phyloP scores from a whole-genome alignment of 1,140 invertebrate species.

The Colletes latitarsis region DNA sequence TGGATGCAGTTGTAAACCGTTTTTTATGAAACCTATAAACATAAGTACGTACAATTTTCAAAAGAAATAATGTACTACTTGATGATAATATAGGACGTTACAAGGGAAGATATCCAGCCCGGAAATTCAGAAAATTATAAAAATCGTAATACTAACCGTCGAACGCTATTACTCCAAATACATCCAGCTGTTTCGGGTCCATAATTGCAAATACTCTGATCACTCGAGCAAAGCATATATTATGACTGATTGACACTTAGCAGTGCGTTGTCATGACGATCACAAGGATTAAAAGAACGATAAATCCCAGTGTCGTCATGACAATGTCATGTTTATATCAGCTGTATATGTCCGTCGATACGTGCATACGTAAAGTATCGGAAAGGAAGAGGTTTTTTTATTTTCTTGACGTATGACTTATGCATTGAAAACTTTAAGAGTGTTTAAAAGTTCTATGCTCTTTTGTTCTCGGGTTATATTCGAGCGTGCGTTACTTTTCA shows the following conservation, averaged over 20 bases:
- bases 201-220: constrained; percentile 41
- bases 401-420: too few relatives aligned
- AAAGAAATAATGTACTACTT: neutral
- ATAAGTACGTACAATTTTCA: neutral
- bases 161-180: constrained; percentile 87
- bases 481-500: too few relatives aligned
- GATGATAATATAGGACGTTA: too few relatives aligned
- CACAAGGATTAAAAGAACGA: neutral
- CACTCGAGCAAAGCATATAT: neutral
- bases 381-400: too few relatives aligned
- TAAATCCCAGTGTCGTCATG: neutral
- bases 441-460: too few relatives aligned
- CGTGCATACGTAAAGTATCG: too few relatives aligned
- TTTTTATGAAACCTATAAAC: constrained; percentile 83
- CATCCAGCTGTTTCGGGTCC: constrained; percentile 83
- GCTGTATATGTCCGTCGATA: too few relatives aligned
- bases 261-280: constrained; percentile 3
- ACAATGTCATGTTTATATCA: too few relatives aligned
- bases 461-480: too few relatives aligned
- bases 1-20: constrained; percentile 89
- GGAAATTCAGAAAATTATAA: too few relatives aligned
- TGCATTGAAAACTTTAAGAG: too few relatives aligned
- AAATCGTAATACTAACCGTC: constrained; percentile 83
- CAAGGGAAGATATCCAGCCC: too few relatives aligned
- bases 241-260: neutral